A percentile compares a stretch with the other conserved stretches of the same genome.
Evolutionary conservation across 2,113 vertebrate genomes (phyloP).

Genomic region (Leucosticte australis): DNA sequence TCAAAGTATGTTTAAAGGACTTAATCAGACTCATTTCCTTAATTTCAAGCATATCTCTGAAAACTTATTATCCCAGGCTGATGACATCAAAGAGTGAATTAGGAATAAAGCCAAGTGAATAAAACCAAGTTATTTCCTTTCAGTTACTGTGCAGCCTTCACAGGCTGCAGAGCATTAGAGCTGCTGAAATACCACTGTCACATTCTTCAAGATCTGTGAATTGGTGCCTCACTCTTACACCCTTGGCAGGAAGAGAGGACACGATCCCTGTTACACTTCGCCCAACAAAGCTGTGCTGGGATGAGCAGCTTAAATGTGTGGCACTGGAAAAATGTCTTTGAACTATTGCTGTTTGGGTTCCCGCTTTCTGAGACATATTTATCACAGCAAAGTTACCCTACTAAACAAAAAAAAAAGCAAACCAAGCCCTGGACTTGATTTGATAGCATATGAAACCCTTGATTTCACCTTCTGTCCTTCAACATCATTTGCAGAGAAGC

Average conservation of each 20-base stretch:
- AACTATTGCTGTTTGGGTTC: not conserved
- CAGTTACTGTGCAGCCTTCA: constrained; percentile 36
- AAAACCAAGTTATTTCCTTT: constrained; percentile 65
- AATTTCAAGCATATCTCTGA: constrained; percentile 50
- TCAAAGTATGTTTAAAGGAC: constrained; percentile 30
- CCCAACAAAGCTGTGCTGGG: not conserved
- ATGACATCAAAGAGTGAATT: constrained; percentile 67
- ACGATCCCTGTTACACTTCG: not conserved
- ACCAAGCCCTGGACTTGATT: not conserved
- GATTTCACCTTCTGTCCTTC: not conserved
- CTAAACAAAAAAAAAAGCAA: not conserved
- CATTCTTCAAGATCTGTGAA: constrained; percentile 30
- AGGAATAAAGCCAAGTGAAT: constrained; percentile 61
- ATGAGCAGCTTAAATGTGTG: not conserved
- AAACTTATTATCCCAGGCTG: constrained; percentile 54
- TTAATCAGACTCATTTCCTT: constrained; percentile 62
- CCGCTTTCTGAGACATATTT: not conserved
- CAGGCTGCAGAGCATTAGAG: constrained; percentile 38
- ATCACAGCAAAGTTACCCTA: not conserved
- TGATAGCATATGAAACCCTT: not conserved
- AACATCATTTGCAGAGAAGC: not conserved
- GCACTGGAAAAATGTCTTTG: constrained; percentile 18
- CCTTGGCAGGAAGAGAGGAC: not conserved
- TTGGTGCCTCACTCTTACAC: not conserved
- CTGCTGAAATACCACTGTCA: constrained; percentile 21